Evolutionary conservation across 2,113 vertebrate genomes (phyloP).

Genomic region (Saccopteryx bilineata): DNA sequence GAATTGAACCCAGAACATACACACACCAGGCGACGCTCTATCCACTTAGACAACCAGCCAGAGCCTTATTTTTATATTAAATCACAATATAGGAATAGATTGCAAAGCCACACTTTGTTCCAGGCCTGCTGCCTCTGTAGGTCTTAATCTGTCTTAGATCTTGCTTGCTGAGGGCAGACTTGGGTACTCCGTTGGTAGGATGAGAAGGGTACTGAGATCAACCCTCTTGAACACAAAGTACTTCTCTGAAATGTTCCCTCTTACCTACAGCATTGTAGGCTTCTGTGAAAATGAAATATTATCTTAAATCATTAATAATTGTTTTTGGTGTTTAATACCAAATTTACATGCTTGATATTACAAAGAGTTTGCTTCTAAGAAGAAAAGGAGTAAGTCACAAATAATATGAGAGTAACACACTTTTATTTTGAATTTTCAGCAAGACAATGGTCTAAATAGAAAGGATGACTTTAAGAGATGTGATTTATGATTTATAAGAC

Average conservation of each 20-base stretch:
- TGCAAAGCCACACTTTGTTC: neutral
- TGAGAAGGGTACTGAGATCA: neutral
- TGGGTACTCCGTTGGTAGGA: neutral
- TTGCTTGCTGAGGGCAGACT: neutral
- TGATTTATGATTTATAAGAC: neutral
- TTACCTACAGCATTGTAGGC: neutral
- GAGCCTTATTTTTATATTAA: conserved; percentile 27
- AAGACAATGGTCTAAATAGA: neutral
- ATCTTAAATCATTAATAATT: neutral
- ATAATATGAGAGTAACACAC: neutral
- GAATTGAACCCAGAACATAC: no score
- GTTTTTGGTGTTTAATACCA: neutral
- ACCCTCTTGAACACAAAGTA: neutral
- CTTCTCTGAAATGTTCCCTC: neutral
- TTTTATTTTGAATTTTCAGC: conserved; percentile 31
- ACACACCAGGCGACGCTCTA: no score
- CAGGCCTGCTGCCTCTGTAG: neutral
- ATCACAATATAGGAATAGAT: neutral
- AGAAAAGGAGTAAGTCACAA: neutral
- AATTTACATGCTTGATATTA: neutral
- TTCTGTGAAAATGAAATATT: conserved; percentile 7
- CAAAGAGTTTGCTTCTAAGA: neutral
- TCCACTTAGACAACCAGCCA: no score
- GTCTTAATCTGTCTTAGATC: neutral
- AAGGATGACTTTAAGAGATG: neutral